phyloP scores from a whole-genome alignment of 2,113 vertebrate species.

The Chaenocephalus aceratus region DNA sequence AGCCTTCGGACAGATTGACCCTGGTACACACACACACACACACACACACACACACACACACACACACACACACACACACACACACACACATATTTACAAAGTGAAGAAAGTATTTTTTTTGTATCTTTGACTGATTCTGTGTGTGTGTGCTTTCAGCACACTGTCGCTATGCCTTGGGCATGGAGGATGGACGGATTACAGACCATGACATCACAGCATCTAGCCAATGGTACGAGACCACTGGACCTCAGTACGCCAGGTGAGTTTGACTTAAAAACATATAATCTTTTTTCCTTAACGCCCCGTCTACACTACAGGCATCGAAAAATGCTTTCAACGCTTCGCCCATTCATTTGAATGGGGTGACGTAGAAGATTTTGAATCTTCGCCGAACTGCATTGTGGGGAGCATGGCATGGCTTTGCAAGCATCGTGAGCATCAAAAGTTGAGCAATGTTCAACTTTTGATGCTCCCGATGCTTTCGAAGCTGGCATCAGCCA shows the following conservation, averaged over 20 bases:
- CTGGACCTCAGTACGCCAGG: constrained; percentile 90
- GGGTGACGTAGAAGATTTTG: too few relatives aligned
- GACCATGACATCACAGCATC: constrained; percentile 91
- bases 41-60: constrained; percentile 31
- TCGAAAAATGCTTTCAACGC: too few relatives aligned
- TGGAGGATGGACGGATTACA: constrained; percentile 90
- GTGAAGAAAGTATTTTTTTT: background rate
- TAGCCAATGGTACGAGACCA: constrained; percentile 92
- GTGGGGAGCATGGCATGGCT: too few relatives aligned
- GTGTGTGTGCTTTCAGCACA: constrained; percentile 55
- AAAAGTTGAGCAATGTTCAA: too few relatives aligned
- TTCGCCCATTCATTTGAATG: too few relatives aligned
- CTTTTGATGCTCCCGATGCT: too few relatives aligned
- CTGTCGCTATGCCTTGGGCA: constrained; percentile 90
- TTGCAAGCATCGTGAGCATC: too few relatives aligned
- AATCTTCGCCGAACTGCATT: too few relatives aligned
- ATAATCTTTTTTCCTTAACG: too few relatives aligned
- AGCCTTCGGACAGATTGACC: constrained; percentile 86
- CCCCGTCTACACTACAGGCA: too few relatives aligned
- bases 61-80: background rate
- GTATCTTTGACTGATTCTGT: constrained; percentile 14
- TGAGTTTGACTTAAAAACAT: constrained; percentile 56
- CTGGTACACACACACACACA: constrained; percentile 74
- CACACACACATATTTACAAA: background rate
- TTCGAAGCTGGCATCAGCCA: too few relatives aligned